These are phyloP conservation scores for Poecilia wingei DNA, from an alignment of 2,797 vertebrate species.

Conservation along the genomic window DNA sequence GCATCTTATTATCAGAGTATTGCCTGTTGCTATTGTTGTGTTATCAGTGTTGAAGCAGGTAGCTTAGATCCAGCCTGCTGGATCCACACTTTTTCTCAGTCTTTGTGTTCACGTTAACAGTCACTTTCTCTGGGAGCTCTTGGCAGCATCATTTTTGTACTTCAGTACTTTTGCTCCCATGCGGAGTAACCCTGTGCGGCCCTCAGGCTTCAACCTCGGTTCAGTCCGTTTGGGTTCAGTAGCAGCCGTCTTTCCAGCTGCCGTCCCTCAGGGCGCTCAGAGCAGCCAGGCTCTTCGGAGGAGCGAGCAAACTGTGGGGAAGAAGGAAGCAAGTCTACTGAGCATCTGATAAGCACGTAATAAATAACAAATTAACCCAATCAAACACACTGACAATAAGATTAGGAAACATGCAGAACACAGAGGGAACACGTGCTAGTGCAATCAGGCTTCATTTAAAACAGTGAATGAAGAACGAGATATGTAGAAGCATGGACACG, in stretches of 20 bases:
- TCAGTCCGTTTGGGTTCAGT: constrained; percentile 78
- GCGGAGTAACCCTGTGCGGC: constrained; percentile 62
- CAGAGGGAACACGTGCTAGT: neutral
- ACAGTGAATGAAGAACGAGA: neutral
- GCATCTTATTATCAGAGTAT: constrained; percentile 62
- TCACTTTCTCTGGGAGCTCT: constrained; percentile 47
- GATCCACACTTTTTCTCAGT: constrained; percentile 74
- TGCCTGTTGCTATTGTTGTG: constrained; percentile 55
- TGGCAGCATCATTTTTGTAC: constrained; percentile 32
- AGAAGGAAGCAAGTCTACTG: neutral
- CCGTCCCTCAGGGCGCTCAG: constrained; percentile 93
- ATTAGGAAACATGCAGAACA: neutral
- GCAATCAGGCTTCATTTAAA: neutral
- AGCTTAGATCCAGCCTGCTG: constrained; percentile 93
- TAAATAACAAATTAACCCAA: neutral
- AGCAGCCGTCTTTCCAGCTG: constrained; percentile 98
- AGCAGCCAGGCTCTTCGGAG: constrained; percentile 93
- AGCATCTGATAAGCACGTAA: neutral
- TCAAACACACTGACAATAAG: neutral
- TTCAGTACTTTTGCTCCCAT: constrained; percentile 33
- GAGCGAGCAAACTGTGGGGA: constrained; percentile 89
- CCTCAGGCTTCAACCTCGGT: constrained; percentile 24
- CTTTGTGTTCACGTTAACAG: constrained; percentile 58
- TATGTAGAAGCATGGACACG: neutral
- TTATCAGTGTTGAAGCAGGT: constrained; percentile 54